Evolutionary conservation across 2,888 invertebrate species (phyloP).

Genomic region (Platycnemis pennipes): DNA sequence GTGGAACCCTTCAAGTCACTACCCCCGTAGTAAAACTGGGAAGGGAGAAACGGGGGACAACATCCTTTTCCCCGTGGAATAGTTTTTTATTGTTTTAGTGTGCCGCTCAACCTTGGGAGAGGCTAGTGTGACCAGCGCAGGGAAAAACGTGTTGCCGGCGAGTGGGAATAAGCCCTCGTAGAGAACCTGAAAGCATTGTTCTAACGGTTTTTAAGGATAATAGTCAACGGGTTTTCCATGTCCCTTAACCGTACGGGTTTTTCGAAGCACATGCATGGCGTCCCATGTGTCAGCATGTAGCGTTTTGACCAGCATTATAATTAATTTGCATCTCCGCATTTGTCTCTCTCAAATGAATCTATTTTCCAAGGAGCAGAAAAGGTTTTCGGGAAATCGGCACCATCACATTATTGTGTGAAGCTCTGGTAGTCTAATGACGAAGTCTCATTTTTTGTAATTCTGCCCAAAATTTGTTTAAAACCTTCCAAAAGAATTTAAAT

Average conservation of each 20-base stretch:
- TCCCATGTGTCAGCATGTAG: not conserved
- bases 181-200: constrained; percentile 5
- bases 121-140: not conserved
- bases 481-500: no score
- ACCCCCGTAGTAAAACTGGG: not conserved
- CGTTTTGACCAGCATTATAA: not conserved
- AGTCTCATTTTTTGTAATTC: not conserved
- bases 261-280: not conserved
- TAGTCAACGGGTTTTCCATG: not conserved
- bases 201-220: constrained; percentile 22
- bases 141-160: not conserved
- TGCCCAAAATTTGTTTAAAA: not conserved
- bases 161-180: not conserved
- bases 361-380: not conserved
- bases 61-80: not conserved
- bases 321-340: not conserved
- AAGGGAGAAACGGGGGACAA: not conserved
- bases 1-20: not conserved
- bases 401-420: not conserved
- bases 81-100: constrained; percentile 19
- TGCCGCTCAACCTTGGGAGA: not conserved
- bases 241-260: not conserved
- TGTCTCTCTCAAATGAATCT: not conserved
- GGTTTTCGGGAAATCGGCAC: not conserved
- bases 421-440: not conserved